Evolutionary conservation across 2,113 vertebrate genomes (phyloP), one percentile per base, ranked within the genome.

Genomic region (Chitala chitala): DNA sequence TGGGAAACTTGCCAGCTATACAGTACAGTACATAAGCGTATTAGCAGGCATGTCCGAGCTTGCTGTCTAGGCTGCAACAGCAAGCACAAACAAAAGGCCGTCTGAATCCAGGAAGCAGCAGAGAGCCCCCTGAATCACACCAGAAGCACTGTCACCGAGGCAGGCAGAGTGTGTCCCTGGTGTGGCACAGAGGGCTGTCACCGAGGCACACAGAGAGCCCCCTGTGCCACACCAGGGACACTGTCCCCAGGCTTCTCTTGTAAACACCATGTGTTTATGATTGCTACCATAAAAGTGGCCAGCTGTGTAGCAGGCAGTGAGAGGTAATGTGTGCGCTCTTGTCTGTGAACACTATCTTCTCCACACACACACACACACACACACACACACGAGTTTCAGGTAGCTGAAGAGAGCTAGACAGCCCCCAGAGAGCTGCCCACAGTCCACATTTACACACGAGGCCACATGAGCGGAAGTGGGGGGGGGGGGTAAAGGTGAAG

Each of bases 251-350:
- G 77, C 75, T 38, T 58, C 61, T 50, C 44, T 75, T 59, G 71
- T 74, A 79, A 76, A 76, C 40, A 48, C 80, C 73, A 79, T 76
- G 64, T 54, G 76, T 54, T 53, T 74, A 80, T 84, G 79, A 83
- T 77, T 80, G 79, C 76, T 83, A 75, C 78, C 66, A 76, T 82
- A 80, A 83, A n/a, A 80, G 80, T 40, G 78, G 81, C 81, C 83
- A 84, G 81, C 81, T 82, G 83, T 81, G 78, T 75, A 59, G 76
- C 64, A 77, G 81, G 81, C 75, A 80, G 78, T 76, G 81, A 81
- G 71, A 70, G 73, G 79, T 83, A 78, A 77, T 83, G 77, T 77
- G 74, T 80, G 63, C 61, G 68, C 42, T 76, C 66, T 63, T 63
- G 12, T 33, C 63, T 78, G 66, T 55, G 55, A 44, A 75, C 54